Base-by-base conservation (phyloP, 2,888 invertebrate genomes). In the Osmoderma eremita region DNA sequence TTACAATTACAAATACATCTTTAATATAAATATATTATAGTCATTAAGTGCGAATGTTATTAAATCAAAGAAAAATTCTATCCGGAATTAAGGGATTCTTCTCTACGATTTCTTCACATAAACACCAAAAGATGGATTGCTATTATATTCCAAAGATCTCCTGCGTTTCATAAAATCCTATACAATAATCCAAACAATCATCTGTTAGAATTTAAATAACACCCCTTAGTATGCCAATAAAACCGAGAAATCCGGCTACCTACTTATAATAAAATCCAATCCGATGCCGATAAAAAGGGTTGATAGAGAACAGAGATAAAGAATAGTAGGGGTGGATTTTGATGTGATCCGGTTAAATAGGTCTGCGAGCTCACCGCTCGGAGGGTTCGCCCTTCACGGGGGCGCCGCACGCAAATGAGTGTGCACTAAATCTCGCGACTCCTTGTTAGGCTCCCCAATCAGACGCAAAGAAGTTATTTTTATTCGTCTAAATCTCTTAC, bases 251-350 rank as follows among this genome's bases (percentile, higher is more conserved):
- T 61, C 50, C 50, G 54, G 67, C 58, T 62, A 66, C 68, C 66
- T 66, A 67, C 70, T 74, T 72, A 75, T 75, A 75, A 75, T 75
- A 75, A 75, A 75, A 75, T 74, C 72, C 72, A 75, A 75, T 75
- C 71, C 71, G 72, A 69, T 72, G 74, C 64, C 74, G 71, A 75
- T 75, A 75, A 74, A 75, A 73, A 71, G 73, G 74, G 71, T 73
- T 75, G 75, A 74, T 75, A 71, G 72, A 75, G 73, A 71, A 71
- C 69, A 72, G 69, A 74, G 72, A 74, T 73, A 74, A 73, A 71
- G 54, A 38, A 56, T 53, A 36, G 38, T 42, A 64, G 63, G 41
- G 62, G 56, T 65, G 51, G 63, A 51, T 63, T 67, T 67, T 65
- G 72, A 72, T 72, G 71, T 70, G 73, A 75, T 75, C 72, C 69